Evolutionary conservation across 2,797 vertebrate species (phyloP).

Genomic region (Pipistrellus pipistrellus): DNA sequence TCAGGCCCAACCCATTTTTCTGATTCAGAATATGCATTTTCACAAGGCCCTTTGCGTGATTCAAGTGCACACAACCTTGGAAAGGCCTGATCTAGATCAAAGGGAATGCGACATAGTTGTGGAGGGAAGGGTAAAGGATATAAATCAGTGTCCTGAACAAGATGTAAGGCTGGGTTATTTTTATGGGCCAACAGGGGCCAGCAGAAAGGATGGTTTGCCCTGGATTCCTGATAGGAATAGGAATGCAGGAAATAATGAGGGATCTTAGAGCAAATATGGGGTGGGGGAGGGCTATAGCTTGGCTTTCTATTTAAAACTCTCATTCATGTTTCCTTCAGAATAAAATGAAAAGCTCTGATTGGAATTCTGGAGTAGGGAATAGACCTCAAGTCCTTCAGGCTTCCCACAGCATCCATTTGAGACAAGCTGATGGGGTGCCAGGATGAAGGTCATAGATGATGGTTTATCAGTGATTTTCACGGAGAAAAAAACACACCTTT

Average conservation of each 20-base stretch:
- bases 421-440: not conserved
- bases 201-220: not conserved
- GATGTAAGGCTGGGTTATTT: not conserved
- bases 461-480: not conserved
- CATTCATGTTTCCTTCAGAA: not conserved
- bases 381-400: not conserved
- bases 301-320: not conserved
- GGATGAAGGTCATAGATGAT: not conserved
- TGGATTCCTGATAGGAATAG: not conserved
- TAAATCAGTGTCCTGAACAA: not conserved
- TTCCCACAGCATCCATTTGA: not conserved
- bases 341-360: slow-evolving; percentile 17
- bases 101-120: not conserved
- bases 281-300: not conserved
- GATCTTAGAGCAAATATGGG: not conserved
- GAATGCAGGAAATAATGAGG: not conserved
- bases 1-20: not conserved
- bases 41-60: not conserved
- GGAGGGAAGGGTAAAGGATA: not conserved
- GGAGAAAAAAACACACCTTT: not conserved
- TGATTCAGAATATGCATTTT: slow-evolving; percentile 7
- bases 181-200: not conserved
- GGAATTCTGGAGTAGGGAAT: not conserved
- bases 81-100: not conserved
- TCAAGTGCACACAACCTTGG: not conserved